Conservation (phyloP, 2,797 vertebrate species). For the Macrochelys suwanniensis region DNA sequence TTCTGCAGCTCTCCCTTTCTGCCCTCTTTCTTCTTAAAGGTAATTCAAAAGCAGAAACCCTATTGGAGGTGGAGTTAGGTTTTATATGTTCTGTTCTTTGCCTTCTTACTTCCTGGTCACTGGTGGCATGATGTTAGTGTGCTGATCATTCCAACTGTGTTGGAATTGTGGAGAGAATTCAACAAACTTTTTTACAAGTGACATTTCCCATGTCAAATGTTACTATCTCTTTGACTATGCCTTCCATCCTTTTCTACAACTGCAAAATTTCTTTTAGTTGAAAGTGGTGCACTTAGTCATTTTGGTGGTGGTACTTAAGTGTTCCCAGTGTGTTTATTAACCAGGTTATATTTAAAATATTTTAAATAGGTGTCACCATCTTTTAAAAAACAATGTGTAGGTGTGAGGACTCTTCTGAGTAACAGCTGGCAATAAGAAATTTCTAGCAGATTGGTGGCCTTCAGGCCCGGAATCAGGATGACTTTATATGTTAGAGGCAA, state of each 20-base stretch:
- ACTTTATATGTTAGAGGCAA: not conserved
- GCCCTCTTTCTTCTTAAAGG: not conserved
- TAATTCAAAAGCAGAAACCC: not conserved
- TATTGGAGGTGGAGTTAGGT: not conserved
- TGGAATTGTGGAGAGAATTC: not conserved
- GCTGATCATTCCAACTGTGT: not conserved
- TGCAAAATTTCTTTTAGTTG: not conserved
- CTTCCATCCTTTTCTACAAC: not conserved
- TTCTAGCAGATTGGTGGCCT: not conserved
- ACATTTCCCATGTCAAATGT: not conserved
- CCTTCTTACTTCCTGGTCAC: not conserved
- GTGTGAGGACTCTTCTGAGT: not conserved
- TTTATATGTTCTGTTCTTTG: not conserved
- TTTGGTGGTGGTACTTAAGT: not conserved
- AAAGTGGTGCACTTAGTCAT: not conserved
- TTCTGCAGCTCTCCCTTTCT: not conserved
- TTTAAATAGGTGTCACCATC: not conserved
- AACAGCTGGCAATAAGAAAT: not conserved
- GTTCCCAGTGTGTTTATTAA: not conserved
- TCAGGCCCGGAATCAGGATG: not conserved
- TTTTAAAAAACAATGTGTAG: not conserved
- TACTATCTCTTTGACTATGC: not conserved
- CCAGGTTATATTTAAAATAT: not conserved
- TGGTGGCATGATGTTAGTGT: not conserved
- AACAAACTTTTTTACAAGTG: not conserved